These are phyloP conservation scores for Brachionus calyciflorus DNA, from an alignment of 1,140 invertebrate species.

Conservation along the genomic window DNA sequence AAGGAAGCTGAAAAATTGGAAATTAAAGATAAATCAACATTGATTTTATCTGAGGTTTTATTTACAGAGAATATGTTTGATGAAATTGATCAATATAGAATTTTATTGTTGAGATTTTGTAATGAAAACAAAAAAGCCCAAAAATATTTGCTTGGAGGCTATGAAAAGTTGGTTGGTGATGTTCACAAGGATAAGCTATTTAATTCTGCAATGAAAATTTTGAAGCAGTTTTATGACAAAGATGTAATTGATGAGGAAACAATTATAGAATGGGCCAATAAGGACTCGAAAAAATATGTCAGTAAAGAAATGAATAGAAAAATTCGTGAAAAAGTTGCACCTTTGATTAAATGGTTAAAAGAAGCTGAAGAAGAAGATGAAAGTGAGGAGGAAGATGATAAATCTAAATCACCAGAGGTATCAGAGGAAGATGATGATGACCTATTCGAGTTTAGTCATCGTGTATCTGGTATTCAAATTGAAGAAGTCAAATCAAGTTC, in stretches of 20 bases:
- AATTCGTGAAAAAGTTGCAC: constrained; percentile 83
- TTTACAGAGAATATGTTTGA: constrained; percentile 78
- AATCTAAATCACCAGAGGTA: background rate
- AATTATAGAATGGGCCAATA: constrained; percentile 87
- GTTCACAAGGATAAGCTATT: constrained; percentile 75
- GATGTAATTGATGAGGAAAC: constrained; percentile 92
- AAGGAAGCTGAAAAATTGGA: constrained; percentile 91
- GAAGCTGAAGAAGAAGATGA: constrained; percentile 88
- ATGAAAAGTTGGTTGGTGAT: constrained; percentile 83
- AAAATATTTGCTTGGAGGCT: constrained; percentile 86
- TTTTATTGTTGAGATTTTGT: constrained; percentile 64
- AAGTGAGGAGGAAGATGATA: constrained; percentile 58
- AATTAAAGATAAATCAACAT: constrained; percentile 84
- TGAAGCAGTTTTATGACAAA: constrained; percentile 87
- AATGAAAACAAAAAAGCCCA: constrained; percentile 71
- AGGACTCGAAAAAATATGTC: constrained; percentile 87
- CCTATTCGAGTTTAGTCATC: constrained; percentile 39
- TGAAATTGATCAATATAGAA: constrained; percentile 66
- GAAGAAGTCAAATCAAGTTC: background rate
- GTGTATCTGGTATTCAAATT: constrained; percentile 31
- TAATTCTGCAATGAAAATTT: constrained; percentile 80
- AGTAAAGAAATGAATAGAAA: constrained; percentile 82
- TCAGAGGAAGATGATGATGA: constrained; percentile 69
- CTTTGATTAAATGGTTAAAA: constrained; percentile 91
- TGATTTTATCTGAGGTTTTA: constrained; percentile 86